phyloP scores from a whole-genome alignment of 2,797 vertebrate genomes.

The Melanotaenia pygmaea region DNA sequence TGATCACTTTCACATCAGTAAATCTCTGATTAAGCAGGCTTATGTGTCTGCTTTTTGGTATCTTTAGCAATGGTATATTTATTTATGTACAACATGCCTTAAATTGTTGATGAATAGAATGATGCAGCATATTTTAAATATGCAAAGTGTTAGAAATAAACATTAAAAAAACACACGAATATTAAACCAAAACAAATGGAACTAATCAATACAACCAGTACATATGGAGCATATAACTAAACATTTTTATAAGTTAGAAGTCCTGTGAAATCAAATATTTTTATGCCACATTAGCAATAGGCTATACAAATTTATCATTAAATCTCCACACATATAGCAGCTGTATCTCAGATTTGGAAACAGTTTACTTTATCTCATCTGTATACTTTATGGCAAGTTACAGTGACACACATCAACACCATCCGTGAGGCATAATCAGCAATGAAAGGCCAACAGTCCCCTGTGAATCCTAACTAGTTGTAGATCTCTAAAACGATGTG shows the following conservation, averaged over 20 bases:
- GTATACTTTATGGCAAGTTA: neutral
- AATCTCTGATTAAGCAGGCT: neutral
- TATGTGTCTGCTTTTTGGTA: too few species aligned
- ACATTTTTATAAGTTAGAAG: too few species aligned
- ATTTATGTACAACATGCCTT: too few species aligned
- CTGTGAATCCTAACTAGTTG: conserved; percentile 26
- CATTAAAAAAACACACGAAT: neutral
- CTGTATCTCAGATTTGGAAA: neutral
- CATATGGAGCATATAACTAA: too few species aligned
- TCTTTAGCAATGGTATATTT: neutral
- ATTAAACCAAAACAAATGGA: neutral
- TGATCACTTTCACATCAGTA: neutral
- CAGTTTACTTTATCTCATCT: neutral
- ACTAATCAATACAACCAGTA: too few species aligned
- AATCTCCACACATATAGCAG: neutral
- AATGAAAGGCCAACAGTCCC: neutral
- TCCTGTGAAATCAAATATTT: too few species aligned
- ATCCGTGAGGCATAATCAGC: neutral
- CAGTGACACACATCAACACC: neutral
- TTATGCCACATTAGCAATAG: too few species aligned
- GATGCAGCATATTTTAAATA: too few species aligned
- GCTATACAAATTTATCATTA: too few species aligned
- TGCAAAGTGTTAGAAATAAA: too few species aligned
- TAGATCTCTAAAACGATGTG: conserved; percentile 50
- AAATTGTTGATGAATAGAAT: too few species aligned